Base-by-base conservation (phyloP, 2,797 vertebrate species). In the Hippocampus kuda region DNA sequence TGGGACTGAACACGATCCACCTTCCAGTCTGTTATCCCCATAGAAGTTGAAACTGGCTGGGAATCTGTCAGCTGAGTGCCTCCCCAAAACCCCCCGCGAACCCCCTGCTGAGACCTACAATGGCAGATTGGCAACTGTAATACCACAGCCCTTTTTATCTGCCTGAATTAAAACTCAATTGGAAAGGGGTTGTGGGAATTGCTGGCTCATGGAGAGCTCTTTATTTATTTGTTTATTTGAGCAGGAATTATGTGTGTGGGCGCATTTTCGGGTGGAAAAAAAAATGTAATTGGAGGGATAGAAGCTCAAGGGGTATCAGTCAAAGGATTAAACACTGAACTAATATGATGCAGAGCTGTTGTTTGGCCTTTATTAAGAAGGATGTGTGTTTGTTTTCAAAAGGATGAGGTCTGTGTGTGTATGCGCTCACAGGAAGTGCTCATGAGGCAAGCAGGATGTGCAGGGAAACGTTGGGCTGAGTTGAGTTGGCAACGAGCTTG, bases 121-220 rank as follows among this genome's bases (percentile, higher is more conserved):
- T 82, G 71, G 79, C 83, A 84, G 83, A 88, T 80, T 88, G 86
- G 80, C 84, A 88, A 71, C 86, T 69, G 48, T 86, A 87, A 88
- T 86, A 76, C 82, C 71, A 42, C 79, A 54, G 80, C 79, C 77
- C 56, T 20, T 84, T 84, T 84, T 84, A 85, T 85, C 86, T 84
- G 78, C 75, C 68, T 67, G 76, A 83, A 86, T 85, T 87, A 82
- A 88, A 87, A 69, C 79, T 77, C 76, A 79, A 71, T 82, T 79
- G 81, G 73, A 65, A 15, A 72, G 66, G 75, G 74, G 79, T 81
- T 79, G 66, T 80, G 81, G 79, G 84, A 84, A 87, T 81, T 77
- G 73, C 67, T 79, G 69, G 77, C 72, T 83, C 68, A 68, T 48
- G 34, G 65, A 79, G 64, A 72, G 44, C 34, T 30, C 65, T 68